Evolutionary conservation across 1,140 invertebrate species (phyloP), one percentile per base, ranked within the genome.

Genomic region (Pseudomyrmex pallidus): DNA sequence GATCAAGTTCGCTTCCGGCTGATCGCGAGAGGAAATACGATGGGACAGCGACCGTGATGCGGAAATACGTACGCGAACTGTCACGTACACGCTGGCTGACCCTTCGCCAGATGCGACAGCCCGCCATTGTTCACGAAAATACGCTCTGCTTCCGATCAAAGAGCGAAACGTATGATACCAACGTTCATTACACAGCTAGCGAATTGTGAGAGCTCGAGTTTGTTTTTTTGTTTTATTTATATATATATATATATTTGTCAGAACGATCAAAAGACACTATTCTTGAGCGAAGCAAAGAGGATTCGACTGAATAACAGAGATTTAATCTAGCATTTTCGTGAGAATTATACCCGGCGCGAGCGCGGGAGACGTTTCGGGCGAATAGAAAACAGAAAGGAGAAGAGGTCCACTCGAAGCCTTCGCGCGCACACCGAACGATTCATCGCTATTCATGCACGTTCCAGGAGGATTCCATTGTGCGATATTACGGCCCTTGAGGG

Each of bases 381-480:
- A 22, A n/a, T 9, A 2, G 25, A 46, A 70, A 46, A 15, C 48
- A 61, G 64, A 10, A 84, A 78, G 63, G 48, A 66, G 76, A 59
- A 61, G 46, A 57, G 61, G 72, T 64, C 62, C 56, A 63, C 13
- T 61, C 73, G 84, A 85, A 56, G 57, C 77, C 44, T 70, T 80
- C 44, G 73, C 35, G 52, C 62, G 66, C 13, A 35, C 62, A 57
- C 62, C n/a, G 62, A 74, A 77, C 74, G 63, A 88, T 82, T 68
- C 83, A 87, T 78, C 57, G 78, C 12, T 62, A 74, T 88, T 85
- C 78, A 74, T 57, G 35, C 44, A 62, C 64, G n/a, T 50, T n/a
- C 13, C 35, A 77, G 35, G 56, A 66, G 72, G 64, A n/a, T 48
- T 61, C 84, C 62, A 88, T 89, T 88, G 87, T 88, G 25, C 61